A percentile compares a stretch with the other conserved stretches of the same genome.
Conservation (phyloP, 2,797 vertebrate genomes). For the Echiichthys vipera region DNA sequence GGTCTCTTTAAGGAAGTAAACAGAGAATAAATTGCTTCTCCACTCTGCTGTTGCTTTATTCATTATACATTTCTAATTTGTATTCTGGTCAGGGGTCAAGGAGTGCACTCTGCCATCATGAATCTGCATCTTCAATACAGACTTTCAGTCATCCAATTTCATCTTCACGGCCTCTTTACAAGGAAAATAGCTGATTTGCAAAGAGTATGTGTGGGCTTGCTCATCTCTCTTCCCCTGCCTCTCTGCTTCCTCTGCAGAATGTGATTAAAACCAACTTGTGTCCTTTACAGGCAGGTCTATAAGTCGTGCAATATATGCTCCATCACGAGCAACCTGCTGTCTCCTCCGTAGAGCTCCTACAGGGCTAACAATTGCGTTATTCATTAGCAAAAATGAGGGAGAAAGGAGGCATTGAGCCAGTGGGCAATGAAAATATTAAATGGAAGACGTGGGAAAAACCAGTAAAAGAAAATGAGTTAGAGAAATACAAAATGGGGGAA, state of each 20-base stretch:
- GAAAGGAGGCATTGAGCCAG: neutral
- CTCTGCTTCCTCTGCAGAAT: slow-evolving; percentile 32
- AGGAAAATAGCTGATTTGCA: slow-evolving; percentile 56
- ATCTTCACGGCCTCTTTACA: slow-evolving; percentile 44
- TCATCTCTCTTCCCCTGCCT: slow-evolving; percentile 1
- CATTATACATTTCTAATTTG: slow-evolving; percentile 57
- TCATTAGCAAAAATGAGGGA: slow-evolving; percentile 17
- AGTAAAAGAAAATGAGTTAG: neutral
- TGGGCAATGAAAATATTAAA: neutral
- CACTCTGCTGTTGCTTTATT: slow-evolving; percentile 12
- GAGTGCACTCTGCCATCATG: slow-evolving; percentile 34
- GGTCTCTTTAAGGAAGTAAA: neutral
- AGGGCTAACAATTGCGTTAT: neutral
- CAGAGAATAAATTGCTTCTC: slow-evolving; percentile 1
- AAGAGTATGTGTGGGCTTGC: slow-evolving; percentile 23
- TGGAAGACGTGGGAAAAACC: neutral
- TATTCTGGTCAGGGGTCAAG: slow-evolving; percentile 70
- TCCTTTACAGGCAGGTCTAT: slow-evolving; percentile 27
- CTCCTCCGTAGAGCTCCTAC: slow-evolving; percentile 13
- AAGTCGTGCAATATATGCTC: slow-evolving; percentile 46
- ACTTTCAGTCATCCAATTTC: slow-evolving; percentile 33
- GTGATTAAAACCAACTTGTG: slow-evolving; percentile 61
- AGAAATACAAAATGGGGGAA: neutral
- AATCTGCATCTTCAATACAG: slow-evolving; percentile 39
- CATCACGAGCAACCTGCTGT: slow-evolving; percentile 31